Base-by-base conservation (phyloP, 1,140 invertebrate species). In the Anastrepha ludens region DNA sequence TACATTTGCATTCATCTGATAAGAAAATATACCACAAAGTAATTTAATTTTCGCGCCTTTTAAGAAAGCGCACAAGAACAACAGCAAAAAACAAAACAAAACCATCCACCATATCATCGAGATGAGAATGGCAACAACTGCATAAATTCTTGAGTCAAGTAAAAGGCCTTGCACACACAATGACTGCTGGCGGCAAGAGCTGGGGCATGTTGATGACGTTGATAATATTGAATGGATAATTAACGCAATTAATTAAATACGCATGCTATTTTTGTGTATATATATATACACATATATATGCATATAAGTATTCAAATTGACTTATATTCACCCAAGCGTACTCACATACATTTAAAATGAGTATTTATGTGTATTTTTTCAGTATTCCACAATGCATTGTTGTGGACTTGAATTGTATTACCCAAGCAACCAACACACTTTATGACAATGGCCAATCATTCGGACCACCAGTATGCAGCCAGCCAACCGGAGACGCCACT, bases 401-500 rank as follows among this genome's bases (percentile, higher is more conserved):
- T 55, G 50, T 55, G 50, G 50, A 55, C 50, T 55, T 55, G 6
- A 55, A 55, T 55, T 11, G 50, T 11, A 55, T 55, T 55, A 11
- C 50, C 50, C 2, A 29, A 67, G 39, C 20, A 9, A 13, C 64
- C 29, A 55, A 55, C 50, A 67, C 9, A 67, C 13, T 39, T 65
- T 11, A 20, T 41, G 64, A 20, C 64, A 39, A 67, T 67, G 9
- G 29, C 29, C 20, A 41, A 29, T 29, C 29, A 55, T 39, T 67
- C 64, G 39, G 39, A 29, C 20, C 64, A 20, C 62, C n/a, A 64
- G 7, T 20, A 20, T 8, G 17, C 62, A 20, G 62, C 20, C 3
- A 64, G n/a, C 17, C 62, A 64, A 20, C 59, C n/a, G 59, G n/a
- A 62, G 62, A 65, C 62, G 62, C 64, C 64, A 20, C 29, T 67